A percentile compares a stretch with the other conserved stretches of the same genome.
These are phyloP conservation scores for Turritopsis dohrnii DNA, from an alignment of 30 jellyfish, hydroid and myxozoan species.

Conservation along the genomic window DNA sequence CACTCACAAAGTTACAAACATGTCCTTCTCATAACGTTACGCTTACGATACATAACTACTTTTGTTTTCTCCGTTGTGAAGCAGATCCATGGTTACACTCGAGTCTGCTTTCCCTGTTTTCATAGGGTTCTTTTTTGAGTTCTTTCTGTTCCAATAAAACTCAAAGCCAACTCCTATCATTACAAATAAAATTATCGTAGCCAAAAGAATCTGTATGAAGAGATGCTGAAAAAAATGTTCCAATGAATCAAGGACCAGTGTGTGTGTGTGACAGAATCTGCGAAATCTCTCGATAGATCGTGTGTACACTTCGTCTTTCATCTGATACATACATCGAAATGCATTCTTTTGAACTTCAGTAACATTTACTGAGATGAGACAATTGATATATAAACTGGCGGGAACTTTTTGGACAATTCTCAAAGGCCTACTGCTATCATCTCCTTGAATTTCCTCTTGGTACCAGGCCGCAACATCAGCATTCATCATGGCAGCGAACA, in stretches of 20 bases:
- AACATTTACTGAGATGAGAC: slow-evolving; percentile 17
- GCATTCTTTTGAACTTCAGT: slow-evolving; percentile 3
- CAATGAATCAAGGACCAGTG: slow-evolving; percentile 25
- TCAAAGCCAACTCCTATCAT: slow-evolving; percentile 22
- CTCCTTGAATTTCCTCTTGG: slow-evolving; percentile 35
- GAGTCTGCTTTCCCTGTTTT: neutral
- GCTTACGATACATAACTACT: neutral
- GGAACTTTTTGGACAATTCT: slow-evolving; percentile 27
- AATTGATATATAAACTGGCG: slow-evolving; percentile 27
- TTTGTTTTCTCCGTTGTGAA: neutral
- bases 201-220: slow-evolving; percentile 15
- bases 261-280: slow-evolving; percentile 27
- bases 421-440: neutral
- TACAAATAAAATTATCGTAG: neutral
- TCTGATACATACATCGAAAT: slow-evolving; percentile 24
- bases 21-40: neutral
- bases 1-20: neutral
- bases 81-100: neutral
- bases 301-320: slow-evolving; percentile 25
- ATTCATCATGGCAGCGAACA: slow-evolving; percentile 35
- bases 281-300: slow-evolving; percentile 25
- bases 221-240: slow-evolving; percentile 3
- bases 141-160: neutral
- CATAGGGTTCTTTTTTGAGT: neutral
- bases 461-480: slow-evolving; percentile 44